A percentile compares a stretch with the other conserved stretches of the same genome.
These are phyloP conservation scores for Priocnemis perturbator DNA, from an alignment of 2,888 invertebrate genomes.

Conservation along the genomic window DNA sequence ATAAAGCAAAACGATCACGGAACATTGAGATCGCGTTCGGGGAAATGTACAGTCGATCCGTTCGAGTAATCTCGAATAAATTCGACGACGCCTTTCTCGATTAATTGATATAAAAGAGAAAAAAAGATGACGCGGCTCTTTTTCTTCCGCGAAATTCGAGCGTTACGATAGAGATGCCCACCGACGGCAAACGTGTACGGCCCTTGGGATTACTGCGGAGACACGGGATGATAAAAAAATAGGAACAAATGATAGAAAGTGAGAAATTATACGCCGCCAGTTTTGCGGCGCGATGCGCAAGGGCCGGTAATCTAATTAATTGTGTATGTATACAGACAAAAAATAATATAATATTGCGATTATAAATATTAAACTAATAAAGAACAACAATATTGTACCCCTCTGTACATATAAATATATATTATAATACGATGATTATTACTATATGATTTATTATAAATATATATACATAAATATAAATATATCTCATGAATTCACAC, in stretches of 20 bases:
- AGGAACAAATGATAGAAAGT: slow-evolving; percentile 51
- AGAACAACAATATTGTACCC: slow-evolving; percentile 74
- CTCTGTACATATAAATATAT: slow-evolving; percentile 75
- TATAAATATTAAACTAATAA: slow-evolving; percentile 72
- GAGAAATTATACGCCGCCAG: slow-evolving; percentile 51
- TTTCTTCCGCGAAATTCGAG: slow-evolving; percentile 38
- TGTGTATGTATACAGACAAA: slow-evolving; percentile 74
- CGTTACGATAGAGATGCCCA: slow-evolving; percentile 11
- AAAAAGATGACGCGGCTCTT: slow-evolving; percentile 38
- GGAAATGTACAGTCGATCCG: slow-evolving; percentile 45
- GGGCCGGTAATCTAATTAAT: slow-evolving; percentile 73
- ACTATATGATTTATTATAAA: slow-evolving; percentile 73
- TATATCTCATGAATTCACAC: slow-evolving; percentile 70
- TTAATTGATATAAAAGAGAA: slow-evolving; percentile 18
- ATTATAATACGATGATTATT: slow-evolving; percentile 73
- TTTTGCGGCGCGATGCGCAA: slow-evolving; percentile 49
- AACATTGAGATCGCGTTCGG: slow-evolving; percentile 44
- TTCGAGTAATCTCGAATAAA: slow-evolving; percentile 43
- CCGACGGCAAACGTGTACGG: slow-evolving; percentile 49
- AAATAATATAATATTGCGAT: slow-evolving; percentile 73
- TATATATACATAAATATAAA: slow-evolving; percentile 63
- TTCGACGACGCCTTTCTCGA: slow-evolving; percentile 48
- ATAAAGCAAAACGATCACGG: slow-evolving; percentile 65
- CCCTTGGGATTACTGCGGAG: slow-evolving; percentile 33
- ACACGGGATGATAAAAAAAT: slow-evolving; percentile 39